These are phyloP conservation scores for Ectobius pallidus DNA, from an alignment of 2,888 invertebrate species.

Conservation along the genomic window DNA sequence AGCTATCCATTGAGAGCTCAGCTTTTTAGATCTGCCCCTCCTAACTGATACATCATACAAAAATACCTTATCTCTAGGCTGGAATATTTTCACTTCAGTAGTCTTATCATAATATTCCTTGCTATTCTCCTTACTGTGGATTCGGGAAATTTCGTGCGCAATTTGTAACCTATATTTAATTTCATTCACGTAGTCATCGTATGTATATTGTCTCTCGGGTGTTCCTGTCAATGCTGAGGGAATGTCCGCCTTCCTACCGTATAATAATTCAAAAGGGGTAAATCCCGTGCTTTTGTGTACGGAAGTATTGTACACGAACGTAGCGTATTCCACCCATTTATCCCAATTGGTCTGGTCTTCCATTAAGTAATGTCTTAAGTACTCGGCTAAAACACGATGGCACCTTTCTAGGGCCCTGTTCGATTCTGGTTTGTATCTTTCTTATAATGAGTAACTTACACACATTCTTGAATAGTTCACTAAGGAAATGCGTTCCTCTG, in stretches of 20 bases:
- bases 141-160: background rate
- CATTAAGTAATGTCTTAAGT: conserved; percentile 9
- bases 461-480: conserved; percentile 45
- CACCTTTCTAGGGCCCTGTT: conserved; percentile 17
- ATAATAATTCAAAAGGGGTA: conserved; percentile 16
- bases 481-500: conserved; percentile 49
- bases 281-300: conserved; percentile 4
- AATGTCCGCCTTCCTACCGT: background rate
- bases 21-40: background rate
- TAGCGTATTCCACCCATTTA: background rate
- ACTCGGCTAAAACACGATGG: conserved; percentile 8
- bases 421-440: background rate
- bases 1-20: background rate
- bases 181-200: background rate
- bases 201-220: background rate
- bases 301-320: background rate
- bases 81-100: background rate
- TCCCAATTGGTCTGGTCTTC: conserved; percentile 16
- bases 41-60: background rate
- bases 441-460: conserved; percentile 11
- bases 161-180: background rate
- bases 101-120: background rate
- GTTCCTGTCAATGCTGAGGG: background rate
- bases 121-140: too few relatives aligned
- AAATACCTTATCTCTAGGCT: background rate